Percentiles rank a stretch among this genome's conserved stretches.
These are phyloP conservation scores for Luscinia luscinia DNA, from an alignment of 2,797 vertebrate genomes.

Conservation along the genomic window DNA sequence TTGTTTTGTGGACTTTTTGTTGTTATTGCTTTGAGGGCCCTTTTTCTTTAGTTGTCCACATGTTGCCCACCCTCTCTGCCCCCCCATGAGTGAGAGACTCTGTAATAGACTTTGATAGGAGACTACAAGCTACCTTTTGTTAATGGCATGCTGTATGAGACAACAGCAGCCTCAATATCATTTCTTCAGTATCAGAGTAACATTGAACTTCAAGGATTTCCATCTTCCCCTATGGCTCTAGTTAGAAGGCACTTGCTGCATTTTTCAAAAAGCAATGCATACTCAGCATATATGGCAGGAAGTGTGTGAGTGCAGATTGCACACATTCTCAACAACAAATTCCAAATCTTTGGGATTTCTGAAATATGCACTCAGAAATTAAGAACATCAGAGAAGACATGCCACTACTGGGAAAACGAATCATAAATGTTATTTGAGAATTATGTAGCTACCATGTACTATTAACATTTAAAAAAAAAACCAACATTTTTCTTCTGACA, in stretches of 20 bases:
- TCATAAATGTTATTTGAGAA: not conserved
- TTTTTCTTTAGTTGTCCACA: not conserved
- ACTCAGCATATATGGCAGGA: not conserved
- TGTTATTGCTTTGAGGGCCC: fast-evolving
- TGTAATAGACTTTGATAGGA: not conserved
- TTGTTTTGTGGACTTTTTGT: fast-evolving
- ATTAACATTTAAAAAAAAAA: not conserved
- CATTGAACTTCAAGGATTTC: not conserved
- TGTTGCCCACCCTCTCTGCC: fast-evolving
- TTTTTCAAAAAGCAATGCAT: not conserved
- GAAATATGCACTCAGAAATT: not conserved
- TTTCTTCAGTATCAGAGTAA: not conserved
- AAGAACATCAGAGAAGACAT: not conserved
- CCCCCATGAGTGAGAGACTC: fast-evolving
- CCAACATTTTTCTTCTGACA: fast-evolving
- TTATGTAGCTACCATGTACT: not conserved
- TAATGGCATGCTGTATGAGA: not conserved
- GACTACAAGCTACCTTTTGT: not conserved
- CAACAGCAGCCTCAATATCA: not conserved
- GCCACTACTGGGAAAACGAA: not conserved
- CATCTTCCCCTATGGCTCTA: not conserved
- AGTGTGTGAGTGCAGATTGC: not conserved
- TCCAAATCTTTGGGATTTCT: not conserved
- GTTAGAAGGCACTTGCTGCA: not conserved
- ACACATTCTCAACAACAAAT: not conserved